Base-by-base conservation (phyloP, 2,797 vertebrate genomes). In the Sebastolobus alascanus region DNA sequence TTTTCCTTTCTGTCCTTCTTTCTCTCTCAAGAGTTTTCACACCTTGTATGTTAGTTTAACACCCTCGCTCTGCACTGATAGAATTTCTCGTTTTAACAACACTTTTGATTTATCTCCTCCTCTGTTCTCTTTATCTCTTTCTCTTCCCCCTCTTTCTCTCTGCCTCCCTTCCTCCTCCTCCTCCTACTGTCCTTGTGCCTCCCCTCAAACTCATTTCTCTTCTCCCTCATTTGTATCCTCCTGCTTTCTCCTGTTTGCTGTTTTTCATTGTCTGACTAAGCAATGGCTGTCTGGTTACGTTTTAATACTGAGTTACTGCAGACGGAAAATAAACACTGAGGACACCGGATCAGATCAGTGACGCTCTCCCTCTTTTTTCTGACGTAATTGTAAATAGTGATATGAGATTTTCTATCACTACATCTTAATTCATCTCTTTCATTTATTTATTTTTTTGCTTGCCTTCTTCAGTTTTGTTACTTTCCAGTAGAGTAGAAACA, bases 401-500 rank as follows among this genome's bases (percentile, higher is more conserved):
- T 18, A 35, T 11, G 10, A 46, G 5, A 2, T 18, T n/a, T 12
- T 70, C 50, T 11, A 54, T 75, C 37, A 29, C 14, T 3, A 8
- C 2, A 9, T 54, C 25, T 60, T 3, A 6, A 52, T 14, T 35
- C 0, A 58, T 46, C 29, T 22, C 9, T 35, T 60, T 9, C 5
- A 33, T 37, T 52, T 6, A 3, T 38, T 4, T 18, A 16, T 67
- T 33, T 5, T 29, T 63, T 13, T 37, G 14, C 56, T 31, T 18
- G 27, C 8, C 52, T 60, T 33, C 29, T 10, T 10, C 29, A 31
- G 29, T 31, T 81, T 35, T 72, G 31, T 43, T 75, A 20, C 22
- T 27, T 86, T 81, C 29, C 71, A 74, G 55, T 68, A 54, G 64
- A 68, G 61, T 68, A 63, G n/a, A 83, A 59, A 52, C 18, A 73